A percentile compares a stretch with the other conserved stretches of the same genome.
These are phyloP conservation scores for Diabrotica undecimpunctata DNA, from an alignment of 1,140 invertebrate species.

Conservation along the genomic window DNA sequence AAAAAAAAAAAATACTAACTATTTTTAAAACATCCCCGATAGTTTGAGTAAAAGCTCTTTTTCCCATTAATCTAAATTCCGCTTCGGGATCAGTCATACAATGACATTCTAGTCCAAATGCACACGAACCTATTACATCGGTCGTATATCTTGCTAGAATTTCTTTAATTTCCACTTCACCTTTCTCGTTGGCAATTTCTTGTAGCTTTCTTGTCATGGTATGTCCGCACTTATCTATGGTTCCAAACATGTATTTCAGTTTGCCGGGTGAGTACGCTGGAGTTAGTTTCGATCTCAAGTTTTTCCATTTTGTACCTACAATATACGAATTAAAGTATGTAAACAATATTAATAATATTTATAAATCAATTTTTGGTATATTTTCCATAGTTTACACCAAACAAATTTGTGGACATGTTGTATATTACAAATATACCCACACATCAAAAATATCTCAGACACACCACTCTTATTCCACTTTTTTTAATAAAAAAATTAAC, in stretches of 20 bases:
- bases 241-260: conserved; percentile 50
- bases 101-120: conserved; percentile 56
- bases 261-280: conserved; percentile 54
- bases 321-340: too few relatives aligned
- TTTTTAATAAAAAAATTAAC: too few relatives aligned
- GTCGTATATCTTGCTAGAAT: conserved; percentile 50
- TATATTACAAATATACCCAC: too few relatives aligned
- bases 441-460: too few relatives aligned
- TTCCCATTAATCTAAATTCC: conserved; percentile 51
- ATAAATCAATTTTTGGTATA: too few relatives aligned
- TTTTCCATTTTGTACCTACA: conserved; percentile 52
- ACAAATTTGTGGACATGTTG: too few relatives aligned
- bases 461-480: too few relatives aligned
- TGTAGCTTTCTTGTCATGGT: conserved; percentile 36
- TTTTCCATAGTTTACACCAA: too few relatives aligned
- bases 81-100: conserved; percentile 50
- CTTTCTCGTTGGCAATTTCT: conserved; percentile 20
- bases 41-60: conserved; percentile 43
- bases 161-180: conserved; percentile 32
- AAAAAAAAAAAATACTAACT: too few relatives aligned
- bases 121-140: conserved; percentile 56
- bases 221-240: conserved; percentile 36
- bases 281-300: conserved; percentile 49
- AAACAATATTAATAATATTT: too few relatives aligned
- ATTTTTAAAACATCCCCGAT: conserved; percentile 39